Evolutionary conservation across 1,140 invertebrate species (phyloP).

Genomic region (Magallana gigas): DNA sequence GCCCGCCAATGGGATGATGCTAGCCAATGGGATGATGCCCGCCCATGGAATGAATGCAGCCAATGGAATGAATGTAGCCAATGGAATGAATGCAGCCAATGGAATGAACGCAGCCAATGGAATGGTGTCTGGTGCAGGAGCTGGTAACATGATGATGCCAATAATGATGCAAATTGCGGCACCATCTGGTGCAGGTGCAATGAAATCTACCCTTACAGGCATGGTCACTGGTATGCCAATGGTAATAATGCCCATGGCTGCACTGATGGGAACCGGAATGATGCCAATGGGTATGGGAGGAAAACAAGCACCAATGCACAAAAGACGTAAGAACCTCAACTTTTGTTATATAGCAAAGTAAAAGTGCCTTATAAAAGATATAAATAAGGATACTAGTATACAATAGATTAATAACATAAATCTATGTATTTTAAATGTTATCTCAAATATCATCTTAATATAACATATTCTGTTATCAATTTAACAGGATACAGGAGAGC

Average conservation of each 20-base stretch:
- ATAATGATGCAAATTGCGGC: not conserved
- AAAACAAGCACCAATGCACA: not conserved
- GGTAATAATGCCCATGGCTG: not conserved
- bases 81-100: too few relatives aligned
- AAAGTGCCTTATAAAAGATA: too few relatives aligned
- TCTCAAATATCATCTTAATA: too few relatives aligned
- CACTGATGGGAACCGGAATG: constrained; percentile 3
- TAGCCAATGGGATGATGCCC: not conserved
- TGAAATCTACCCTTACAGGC: not conserved
- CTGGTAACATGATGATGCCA: not conserved
- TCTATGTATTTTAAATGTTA: too few relatives aligned
- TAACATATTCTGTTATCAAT: too few relatives aligned
- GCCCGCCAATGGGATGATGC: constrained; percentile 23
- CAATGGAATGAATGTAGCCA: too few relatives aligned
- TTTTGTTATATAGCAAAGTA: too few relatives aligned
- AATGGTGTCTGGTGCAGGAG: not conserved
- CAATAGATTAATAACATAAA: too few relatives aligned
- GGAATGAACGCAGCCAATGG: too few relatives aligned
- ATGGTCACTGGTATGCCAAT: constrained; percentile 9
- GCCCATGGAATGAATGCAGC: too few relatives aligned
- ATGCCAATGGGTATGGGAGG: not conserved
- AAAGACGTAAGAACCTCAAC: not conserved
- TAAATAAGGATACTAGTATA: too few relatives aligned
- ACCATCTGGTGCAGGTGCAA: not conserved
- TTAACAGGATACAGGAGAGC: constrained; percentile 19